Base-by-base conservation (phyloP, 2,888 invertebrate species). In the Acheta domesticus region DNA sequence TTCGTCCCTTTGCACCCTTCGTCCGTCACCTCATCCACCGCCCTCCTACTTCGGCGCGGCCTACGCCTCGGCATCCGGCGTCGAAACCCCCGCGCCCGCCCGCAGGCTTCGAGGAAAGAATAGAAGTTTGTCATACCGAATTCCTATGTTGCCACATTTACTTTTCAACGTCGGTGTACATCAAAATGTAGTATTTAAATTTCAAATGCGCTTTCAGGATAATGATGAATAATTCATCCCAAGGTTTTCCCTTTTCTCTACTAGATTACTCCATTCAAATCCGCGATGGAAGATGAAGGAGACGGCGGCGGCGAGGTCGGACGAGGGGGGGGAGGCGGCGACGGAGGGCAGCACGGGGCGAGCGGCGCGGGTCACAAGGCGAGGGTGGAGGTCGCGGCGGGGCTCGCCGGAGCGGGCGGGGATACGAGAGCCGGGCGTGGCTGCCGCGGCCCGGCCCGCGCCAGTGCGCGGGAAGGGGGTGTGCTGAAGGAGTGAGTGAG, bases 111-210 rank as follows among this genome's bases (percentile, higher is more conserved):
- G 62, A 4, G 62, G 62, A n/a, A 62, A 62, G 62, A 62, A 62
- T 62, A 62, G 62, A 62, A 62, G 62, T 62, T 62, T 62, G 62
- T 36, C 36, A 36, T 36, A 36, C 62, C 16, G n/a, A 62, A 62
- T 62, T 62, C 62, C 62, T 62, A n/a, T 62, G 62, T 62, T 62
- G 62, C 62, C 62, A 62, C 62, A 62, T 62, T 62, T 62, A 62
- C 62, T 16, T 62, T 62, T 62, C 62, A 62, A 62, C 62, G 62
- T 62, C 16, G 62, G 62, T 62, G 62, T 62, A 62, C 62, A 62
- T 62, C 62, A 62, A 62, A 62, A 62, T 62, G 62, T 62, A 62
- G 62, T n/a, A 62, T 62, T 62, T 62, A 62, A 62, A 62, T 62
- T 62, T 62, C 62, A 62, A 62, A 62, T 62, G 62, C 62, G 62